Evolutionary conservation across 2,113 vertebrate species (phyloP).

Genomic region (Zosterops lateralis): DNA sequence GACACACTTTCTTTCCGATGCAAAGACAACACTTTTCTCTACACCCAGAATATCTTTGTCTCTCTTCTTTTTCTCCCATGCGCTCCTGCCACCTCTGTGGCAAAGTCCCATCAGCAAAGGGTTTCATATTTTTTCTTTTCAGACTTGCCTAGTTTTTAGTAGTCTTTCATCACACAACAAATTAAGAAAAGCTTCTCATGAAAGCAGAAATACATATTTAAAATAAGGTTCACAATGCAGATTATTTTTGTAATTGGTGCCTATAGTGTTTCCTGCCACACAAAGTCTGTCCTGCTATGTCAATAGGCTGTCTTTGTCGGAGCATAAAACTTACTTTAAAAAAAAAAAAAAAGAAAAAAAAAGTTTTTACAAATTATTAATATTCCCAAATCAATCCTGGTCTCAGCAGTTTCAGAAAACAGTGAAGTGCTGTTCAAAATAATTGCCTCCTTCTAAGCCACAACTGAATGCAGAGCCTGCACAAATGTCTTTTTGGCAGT

Average conservation of each 20-base stretch:
- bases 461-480: neutral
- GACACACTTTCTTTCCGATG: neutral
- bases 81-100: neutral
- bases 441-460: neutral
- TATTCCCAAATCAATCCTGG: neutral
- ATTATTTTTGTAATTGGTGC: neutral
- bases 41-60: neutral
- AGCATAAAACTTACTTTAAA: neutral
- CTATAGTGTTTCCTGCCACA: neutral
- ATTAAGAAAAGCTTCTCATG: neutral
- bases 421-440: neutral
- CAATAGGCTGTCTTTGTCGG: neutral
- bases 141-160: neutral
- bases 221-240: neutral
- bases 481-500: neutral
- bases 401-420: neutral
- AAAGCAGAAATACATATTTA: neutral
- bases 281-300: neutral
- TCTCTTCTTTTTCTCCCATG: neutral
- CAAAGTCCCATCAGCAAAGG: neutral
- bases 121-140: neutral
- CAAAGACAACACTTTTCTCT: neutral
- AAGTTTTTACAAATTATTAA: neutral
- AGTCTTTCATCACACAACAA: neutral
- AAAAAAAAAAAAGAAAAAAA: neutral